Conservation (phyloP, 1,140 invertebrate genomes). For the Aricia agestis region DNA sequence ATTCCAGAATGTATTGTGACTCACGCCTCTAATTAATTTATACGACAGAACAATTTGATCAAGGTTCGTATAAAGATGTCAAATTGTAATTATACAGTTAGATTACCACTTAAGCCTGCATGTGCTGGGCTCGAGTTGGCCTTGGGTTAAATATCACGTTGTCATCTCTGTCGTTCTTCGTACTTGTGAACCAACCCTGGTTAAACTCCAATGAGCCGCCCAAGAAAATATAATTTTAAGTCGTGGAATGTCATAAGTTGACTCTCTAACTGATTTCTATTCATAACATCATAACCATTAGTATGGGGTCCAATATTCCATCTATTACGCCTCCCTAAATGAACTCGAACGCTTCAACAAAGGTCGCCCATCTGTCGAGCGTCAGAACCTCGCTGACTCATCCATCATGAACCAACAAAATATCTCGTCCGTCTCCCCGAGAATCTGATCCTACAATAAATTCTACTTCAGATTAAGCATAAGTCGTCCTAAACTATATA, state of each 20-base stretch:
- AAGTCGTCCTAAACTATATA: slow-evolving; percentile 8
- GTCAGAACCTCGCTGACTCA: not conserved
- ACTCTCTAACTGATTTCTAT: not conserved
- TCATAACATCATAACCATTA: not conserved
- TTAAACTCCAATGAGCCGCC: too few species aligned
- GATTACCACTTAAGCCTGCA: too few species aligned
- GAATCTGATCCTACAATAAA: not conserved
- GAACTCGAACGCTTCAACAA: not conserved
- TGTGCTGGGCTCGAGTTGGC: too few species aligned
- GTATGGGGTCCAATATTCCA: not conserved
- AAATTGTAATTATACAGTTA: too few species aligned
- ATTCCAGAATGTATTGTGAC: slow-evolving; percentile 35
- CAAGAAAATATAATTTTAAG: too few species aligned
- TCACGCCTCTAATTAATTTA: slow-evolving; percentile 20
- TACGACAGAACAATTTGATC: not conserved
- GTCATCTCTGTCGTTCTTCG: too few species aligned
- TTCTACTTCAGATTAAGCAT: not conserved
- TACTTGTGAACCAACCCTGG: too few species aligned
- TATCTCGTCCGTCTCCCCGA: not conserved
- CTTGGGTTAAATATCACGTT: too few species aligned
- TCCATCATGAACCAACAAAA: not conserved
- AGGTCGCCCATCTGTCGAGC: not conserved
- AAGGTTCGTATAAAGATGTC: not conserved
- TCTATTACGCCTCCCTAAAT: not conserved
- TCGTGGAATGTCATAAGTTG: not conserved